Base-by-base conservation (phyloP, 2,797 vertebrate species). In the Gila robusta region DNA sequence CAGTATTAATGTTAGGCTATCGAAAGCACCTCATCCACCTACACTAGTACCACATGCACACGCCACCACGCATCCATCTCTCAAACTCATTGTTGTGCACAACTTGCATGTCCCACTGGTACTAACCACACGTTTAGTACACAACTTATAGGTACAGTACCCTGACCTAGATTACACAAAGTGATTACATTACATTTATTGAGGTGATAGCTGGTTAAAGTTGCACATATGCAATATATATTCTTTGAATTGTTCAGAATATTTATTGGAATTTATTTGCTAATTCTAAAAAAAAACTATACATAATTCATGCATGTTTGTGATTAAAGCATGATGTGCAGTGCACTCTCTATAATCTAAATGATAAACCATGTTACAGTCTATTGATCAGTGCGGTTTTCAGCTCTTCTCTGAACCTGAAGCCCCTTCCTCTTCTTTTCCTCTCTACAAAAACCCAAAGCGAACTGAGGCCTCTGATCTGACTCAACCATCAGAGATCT, bases 401-500 rank as follows among this genome's bases (percentile, higher is more conserved):
- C 19, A 37, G 44, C 41, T 49, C 12, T 69, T 37, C 64, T 80
- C 44, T 49, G 5, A 80, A 80, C n/a, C 6, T 17, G 12, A 49
- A 81, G 44, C 28, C 79, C 79, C 64, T 54, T 81, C 64, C 79
- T 81, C 64, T 37, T 19, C 19, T 23, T 32, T 70, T 35, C 21
- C 28, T 5, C 5, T 37, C 41, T n/a, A 52, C 44, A 81, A n/a
- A 81, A 49, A 52, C 59, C 47, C 44, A 37, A 35, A 67, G 41
- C 64, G 37, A 69, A 49, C 28, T 2, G 79, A 37, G 79, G 79
- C 19, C 79, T n/a, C 41, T 54, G 21, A 81, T 69, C 32, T 54
- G 62, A 81, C 44, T n/a, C 62, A 80, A 8, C 78, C 17, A 79
- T 69, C 62, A 47, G 26, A 35, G 79, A 66, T 81, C 64, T 35